Conservation (phyloP, 2,888 invertebrate species). For the Pseudococcus longispinus region DNA sequence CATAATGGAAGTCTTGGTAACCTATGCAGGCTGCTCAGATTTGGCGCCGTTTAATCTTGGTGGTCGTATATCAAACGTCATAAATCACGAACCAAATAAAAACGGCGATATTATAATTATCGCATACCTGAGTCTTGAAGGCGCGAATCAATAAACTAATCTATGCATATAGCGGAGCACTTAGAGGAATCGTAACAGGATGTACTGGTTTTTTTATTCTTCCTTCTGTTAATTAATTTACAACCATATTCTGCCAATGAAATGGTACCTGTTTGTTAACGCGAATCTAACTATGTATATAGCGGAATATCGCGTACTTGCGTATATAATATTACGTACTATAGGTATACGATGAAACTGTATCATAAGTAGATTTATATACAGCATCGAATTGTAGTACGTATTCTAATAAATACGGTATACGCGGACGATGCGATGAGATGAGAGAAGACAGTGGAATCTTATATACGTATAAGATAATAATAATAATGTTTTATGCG, state of each 20-base stretch:
- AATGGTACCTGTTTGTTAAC: slow-evolving; percentile 8
- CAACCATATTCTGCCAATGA: slow-evolving; percentile 40
- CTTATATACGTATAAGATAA: background rate
- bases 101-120: slow-evolving; percentile 15
- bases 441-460: background rate
- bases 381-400: background rate
- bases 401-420: background rate
- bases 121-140: slow-evolving; percentile 13
- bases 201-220: slow-evolving; percentile 13
- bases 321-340: no score
- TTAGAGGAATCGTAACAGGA: background rate
- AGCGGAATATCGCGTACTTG: background rate
- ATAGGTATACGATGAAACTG: background rate
- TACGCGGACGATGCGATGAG: background rate
- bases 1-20: background rate
- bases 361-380: background rate
- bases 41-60: slow-evolving; percentile 17
- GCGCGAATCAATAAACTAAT: slow-evolving; percentile 9
- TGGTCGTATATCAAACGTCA: background rate
- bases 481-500: background rate
- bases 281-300: slow-evolving; percentile 16
- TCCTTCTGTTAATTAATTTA: slow-evolving; percentile 26
- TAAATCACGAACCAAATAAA: background rate
- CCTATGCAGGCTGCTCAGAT: background rate
- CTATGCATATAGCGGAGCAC: slow-evolving; percentile 20